Percentiles rank a stretch among this genome's conserved stretches.
These are phyloP conservation scores for Porites rus DNA, from an alignment of 92 coral and sea anemone genomes.

Conservation along the genomic window DNA sequence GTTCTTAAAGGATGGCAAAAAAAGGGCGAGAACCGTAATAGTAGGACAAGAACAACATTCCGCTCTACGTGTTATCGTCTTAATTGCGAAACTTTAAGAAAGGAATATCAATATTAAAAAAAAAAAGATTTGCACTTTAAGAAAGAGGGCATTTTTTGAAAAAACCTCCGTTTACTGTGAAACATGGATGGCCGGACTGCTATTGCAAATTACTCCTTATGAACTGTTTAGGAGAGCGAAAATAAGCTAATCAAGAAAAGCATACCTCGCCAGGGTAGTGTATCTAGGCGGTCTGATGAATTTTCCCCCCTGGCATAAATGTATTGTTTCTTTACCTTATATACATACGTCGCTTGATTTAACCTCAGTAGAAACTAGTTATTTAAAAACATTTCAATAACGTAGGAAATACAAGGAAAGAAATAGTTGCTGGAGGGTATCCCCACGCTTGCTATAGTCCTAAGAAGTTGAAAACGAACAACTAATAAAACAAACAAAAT, in stretches of 20 bases:
- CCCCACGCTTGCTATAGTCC: background rate
- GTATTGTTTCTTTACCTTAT: background rate
- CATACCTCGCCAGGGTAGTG: no score
- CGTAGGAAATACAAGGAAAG: background rate
- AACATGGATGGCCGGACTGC: background rate
- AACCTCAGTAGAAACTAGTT: background rate
- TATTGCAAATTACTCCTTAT: background rate
- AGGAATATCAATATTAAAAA: background rate
- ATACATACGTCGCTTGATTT: background rate
- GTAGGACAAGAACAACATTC: background rate
- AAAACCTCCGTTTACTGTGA: background rate
- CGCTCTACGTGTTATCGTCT: background rate
- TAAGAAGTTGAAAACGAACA: no score
- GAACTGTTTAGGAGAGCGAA: background rate
- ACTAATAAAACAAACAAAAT: no score
- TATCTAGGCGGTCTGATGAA: no score
- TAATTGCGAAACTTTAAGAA: background rate
- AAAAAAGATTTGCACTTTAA: no score
- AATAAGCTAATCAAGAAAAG: background rate
- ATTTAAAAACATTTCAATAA: background rate
- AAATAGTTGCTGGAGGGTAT: background rate
- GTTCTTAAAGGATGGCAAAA: background rate
- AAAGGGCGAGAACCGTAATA: no score
- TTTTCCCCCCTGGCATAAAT: no score
- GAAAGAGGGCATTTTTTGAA: no score